phyloP scores from a whole-genome alignment of 2,888 invertebrate genomes.

The Eugnorisma glareosa region DNA sequence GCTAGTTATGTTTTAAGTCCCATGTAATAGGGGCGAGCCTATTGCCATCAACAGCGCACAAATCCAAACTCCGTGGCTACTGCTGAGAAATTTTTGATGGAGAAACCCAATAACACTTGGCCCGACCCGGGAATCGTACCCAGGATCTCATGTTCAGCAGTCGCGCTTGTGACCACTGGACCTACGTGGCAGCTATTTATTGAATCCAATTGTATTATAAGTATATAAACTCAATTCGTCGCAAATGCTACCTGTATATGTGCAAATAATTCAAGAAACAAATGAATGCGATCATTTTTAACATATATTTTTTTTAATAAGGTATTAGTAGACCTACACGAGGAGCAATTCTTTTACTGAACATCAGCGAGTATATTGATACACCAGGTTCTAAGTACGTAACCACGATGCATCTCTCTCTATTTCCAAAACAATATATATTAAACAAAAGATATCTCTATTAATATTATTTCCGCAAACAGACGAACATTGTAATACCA shows the following conservation, averaged over 20 bases:
- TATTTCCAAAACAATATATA: conserved; percentile 40
- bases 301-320: neutral
- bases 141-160: too few relatives aligned
- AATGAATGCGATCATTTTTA: neutral
- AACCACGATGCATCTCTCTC: neutral
- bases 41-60: too few relatives aligned
- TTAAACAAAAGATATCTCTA: conserved; percentile 43
- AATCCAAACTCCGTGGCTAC: too few relatives aligned
- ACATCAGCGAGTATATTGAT: neutral
- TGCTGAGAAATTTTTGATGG: too few relatives aligned
- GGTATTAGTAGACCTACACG: neutral
- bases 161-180: too few relatives aligned
- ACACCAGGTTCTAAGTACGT: neutral
- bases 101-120: too few relatives aligned
- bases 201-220: too few relatives aligned
- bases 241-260: neutral
- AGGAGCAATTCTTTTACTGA: neutral
- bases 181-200: too few relatives aligned
- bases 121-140: too few relatives aligned
- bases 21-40: too few relatives aligned
- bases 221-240: neutral
- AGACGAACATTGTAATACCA: conserved; percentile 52
- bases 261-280: neutral
- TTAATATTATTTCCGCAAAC: conserved; percentile 62
- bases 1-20: too few relatives aligned